These are phyloP conservation scores for Pyrocoelia pectoralis DNA, from an alignment of 2,888 invertebrate genomes.

Conservation along the genomic window DNA sequence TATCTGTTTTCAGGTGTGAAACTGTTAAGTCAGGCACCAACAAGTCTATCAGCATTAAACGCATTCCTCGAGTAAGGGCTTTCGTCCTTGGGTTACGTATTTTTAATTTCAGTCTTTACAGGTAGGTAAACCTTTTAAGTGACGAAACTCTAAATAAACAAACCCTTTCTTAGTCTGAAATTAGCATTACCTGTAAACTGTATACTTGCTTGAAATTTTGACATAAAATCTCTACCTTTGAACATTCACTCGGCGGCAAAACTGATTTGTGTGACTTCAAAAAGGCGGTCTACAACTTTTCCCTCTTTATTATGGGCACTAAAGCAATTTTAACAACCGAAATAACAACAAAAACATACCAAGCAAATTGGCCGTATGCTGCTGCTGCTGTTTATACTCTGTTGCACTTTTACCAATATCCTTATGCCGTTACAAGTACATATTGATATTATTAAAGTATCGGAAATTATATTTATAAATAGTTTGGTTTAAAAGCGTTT, in stretches of 20 bases:
- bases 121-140: conserved; percentile 6
- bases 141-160: conserved; percentile 6
- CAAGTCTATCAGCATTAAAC: conserved; percentile 19
- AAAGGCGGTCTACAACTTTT: conserved; percentile 20
- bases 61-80: conserved; percentile 3
- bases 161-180: not conserved
- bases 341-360: conserved; percentile 28
- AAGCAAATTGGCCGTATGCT: conserved; percentile 16
- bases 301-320: conserved; percentile 35
- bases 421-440: too few species aligned
- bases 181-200: conserved; percentile 28
- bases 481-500: not conserved
- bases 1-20: conserved; percentile 23
- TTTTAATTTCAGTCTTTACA: not conserved
- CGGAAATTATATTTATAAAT: not conserved
- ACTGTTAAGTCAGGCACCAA: conserved; percentile 27
- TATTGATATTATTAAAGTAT: not conserved
- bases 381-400: conserved; percentile 15
- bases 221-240: conserved; percentile 34
- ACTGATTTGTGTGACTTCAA: conserved; percentile 29
- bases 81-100: conserved; percentile 16
- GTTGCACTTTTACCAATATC: too few species aligned
- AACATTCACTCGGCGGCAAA: conserved; percentile 21
- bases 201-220: conserved; percentile 37
- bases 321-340: conserved; percentile 29